A percentile compares a stretch with the other conserved stretches of the same genome.
Evolutionary conservation across 1,140 invertebrate genomes (phyloP).

Genomic region (Drosophila elegans): DNA sequence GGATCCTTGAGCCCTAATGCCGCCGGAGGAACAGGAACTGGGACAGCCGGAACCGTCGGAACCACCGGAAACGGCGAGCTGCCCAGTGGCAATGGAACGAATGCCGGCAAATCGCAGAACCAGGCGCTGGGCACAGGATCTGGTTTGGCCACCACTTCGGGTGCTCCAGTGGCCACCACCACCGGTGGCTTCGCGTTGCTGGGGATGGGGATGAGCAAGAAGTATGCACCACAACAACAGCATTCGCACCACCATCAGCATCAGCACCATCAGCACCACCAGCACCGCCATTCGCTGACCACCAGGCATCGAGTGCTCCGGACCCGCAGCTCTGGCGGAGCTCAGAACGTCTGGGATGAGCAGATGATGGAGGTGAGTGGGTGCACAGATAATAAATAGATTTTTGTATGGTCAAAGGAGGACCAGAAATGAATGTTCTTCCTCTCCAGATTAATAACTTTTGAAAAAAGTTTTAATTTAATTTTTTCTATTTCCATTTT

Average conservation of each 20-base stretch:
- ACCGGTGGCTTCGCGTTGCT: conserved; percentile 60
- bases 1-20: conserved; percentile 59
- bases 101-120: conserved; percentile 1
- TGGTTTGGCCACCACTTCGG: not conserved
- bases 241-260: conserved; percentile 69
- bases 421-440: too few relatives aligned
- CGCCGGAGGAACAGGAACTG: conserved; percentile 29
- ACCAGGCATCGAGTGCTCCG: conserved; percentile 77
- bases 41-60: conserved; percentile 19
- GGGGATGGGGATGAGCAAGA: conserved; percentile 57
- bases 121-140: not conserved
- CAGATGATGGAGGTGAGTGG: conserved; percentile 85
- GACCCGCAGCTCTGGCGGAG: conserved; percentile 79
- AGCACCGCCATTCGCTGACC: conserved; percentile 82
- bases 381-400: too few relatives aligned
- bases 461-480: too few relatives aligned
- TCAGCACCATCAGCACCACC: conserved; percentile 61
- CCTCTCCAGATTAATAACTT: too few relatives aligned
- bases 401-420: too few relatives aligned
- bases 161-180: conserved; percentile 30
- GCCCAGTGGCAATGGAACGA: conserved; percentile 20
- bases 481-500: too few relatives aligned
- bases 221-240: conserved; percentile 21
- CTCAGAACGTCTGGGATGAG: conserved; percentile 85
- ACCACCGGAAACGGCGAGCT: conserved; percentile 32